Evolutionary conservation across 2,888 invertebrate species (phyloP).

Genomic region (Tupiocoris notatus): DNA sequence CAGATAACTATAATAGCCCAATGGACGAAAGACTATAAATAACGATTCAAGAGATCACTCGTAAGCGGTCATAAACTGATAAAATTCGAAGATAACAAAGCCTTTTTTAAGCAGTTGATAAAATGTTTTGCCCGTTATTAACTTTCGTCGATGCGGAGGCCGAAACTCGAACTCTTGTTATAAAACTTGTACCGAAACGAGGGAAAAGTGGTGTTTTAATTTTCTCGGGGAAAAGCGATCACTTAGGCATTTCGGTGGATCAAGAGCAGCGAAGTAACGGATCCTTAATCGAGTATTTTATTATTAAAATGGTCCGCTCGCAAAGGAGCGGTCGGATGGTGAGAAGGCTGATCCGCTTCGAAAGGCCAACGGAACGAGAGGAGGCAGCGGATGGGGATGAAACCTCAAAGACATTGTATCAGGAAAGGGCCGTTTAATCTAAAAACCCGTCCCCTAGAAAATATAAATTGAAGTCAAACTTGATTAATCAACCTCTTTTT

Average conservation of each 20-base stretch:
- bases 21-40: too few relatives aligned
- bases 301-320: constrained; percentile 31
- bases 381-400: not conserved
- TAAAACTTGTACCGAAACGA: constrained; percentile 23
- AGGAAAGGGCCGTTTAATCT: constrained; percentile 35
- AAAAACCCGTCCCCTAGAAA: constrained; percentile 40
- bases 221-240: constrained; percentile 25
- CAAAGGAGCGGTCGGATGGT: not conserved
- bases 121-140: constrained; percentile 32
- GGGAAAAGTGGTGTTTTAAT: constrained; percentile 42
- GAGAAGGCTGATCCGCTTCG: not conserved
- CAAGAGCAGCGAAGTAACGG: not conserved
- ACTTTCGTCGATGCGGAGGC: constrained; percentile 13
- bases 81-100: constrained; percentile 2
- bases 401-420: constrained; percentile 40
- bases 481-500: constrained; percentile 43
- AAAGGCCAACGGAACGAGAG: not conserved
- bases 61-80: not conserved
- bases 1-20: too few relatives aligned
- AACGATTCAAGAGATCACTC: not conserved
- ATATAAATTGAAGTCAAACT: constrained; percentile 44
- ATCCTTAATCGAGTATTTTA: constrained; percentile 41
- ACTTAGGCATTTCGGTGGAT: constrained; percentile 22
- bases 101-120: constrained; percentile 7
- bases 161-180: constrained; percentile 27